Conservation (phyloP, 2,888 invertebrate species). For the Tenthredo amoena region DNA sequence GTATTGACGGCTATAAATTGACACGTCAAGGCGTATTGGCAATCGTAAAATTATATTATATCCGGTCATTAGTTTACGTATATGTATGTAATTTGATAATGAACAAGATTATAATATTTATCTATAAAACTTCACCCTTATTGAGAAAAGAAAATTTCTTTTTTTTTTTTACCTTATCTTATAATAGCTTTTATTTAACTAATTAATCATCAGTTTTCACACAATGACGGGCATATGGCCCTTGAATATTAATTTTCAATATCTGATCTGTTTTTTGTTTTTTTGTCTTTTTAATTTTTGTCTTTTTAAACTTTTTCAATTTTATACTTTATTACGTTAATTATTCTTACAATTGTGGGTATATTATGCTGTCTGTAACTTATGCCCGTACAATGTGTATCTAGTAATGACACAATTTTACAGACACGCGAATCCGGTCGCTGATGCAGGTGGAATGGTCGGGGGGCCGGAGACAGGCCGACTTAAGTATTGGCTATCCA, state of each 20-base stretch:
- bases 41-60: background rate
- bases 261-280: background rate
- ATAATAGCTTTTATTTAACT: constrained; percentile 18
- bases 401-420: constrained; percentile 58
- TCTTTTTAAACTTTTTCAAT: background rate
- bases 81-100: background rate
- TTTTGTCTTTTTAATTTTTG: background rate
- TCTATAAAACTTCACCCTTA: background rate
- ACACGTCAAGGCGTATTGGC: background rate
- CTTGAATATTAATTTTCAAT: background rate
- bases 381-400: constrained; percentile 59
- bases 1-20: background rate
- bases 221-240: background rate
- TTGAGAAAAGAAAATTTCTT: background rate
- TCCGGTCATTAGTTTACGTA: background rate
- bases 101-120: background rate
- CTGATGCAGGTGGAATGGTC: constrained; percentile 76
- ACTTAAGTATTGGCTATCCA: constrained; percentile 75
- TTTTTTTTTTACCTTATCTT: background rate
- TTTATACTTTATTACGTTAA: background rate
- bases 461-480: constrained; percentile 67
- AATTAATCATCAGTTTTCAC: background rate
- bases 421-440: constrained; percentile 53
- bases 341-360: background rate
- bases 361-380: background rate